Base-by-base conservation (phyloP, 2,888 invertebrate genomes). In the Torymus tubicola region DNA sequence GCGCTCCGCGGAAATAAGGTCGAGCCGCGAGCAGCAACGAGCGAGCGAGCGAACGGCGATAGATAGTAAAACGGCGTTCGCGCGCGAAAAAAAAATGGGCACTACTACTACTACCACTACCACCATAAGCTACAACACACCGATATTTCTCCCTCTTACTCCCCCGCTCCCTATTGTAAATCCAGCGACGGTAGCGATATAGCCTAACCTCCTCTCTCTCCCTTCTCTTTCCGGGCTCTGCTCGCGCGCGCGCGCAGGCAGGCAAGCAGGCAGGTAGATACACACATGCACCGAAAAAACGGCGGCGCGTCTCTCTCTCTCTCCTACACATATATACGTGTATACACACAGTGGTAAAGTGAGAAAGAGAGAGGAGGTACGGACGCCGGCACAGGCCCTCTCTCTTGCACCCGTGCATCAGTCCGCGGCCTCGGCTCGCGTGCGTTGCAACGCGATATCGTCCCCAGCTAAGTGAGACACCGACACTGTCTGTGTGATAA, bases 251-350 rank as follows among this genome's bases (percentile, higher is more conserved):
- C 61, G 60, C 64, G 14, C 14, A 13, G 24, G 12, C 11, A 55
- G 65, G 65, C 65, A 71, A 65, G 78, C 77, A 77, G 60, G 65
- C 55, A 58, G 65, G 74, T 58, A 58, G 65, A 74, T 4, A 31
- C n/a, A 69, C 31, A 31, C 21, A 18, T 52, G 24, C 61, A 71
- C 71, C 50, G 42, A 55, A 55, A 55, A 55, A 55, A 55, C 55
- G 55, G 55, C 55, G 55, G 13, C 55, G 55, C 55, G 55, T 13
- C 55, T 55, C 55, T 55, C 55, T 55, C 55, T 55, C 55, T 13
- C 55, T 5, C 55, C 5, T 13, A 13, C n/a, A 55, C 55, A 55
- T 55, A 24, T 3, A 31, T 5, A 31, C 31, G 31, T 31, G 4
- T 31, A 31, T 52, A 21, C 21, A 31, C 61, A 21, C 21, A 14